phyloP scores from a whole-genome alignment of 1,140 invertebrate genomes.

The Cyphomyrmex costatus region DNA sequence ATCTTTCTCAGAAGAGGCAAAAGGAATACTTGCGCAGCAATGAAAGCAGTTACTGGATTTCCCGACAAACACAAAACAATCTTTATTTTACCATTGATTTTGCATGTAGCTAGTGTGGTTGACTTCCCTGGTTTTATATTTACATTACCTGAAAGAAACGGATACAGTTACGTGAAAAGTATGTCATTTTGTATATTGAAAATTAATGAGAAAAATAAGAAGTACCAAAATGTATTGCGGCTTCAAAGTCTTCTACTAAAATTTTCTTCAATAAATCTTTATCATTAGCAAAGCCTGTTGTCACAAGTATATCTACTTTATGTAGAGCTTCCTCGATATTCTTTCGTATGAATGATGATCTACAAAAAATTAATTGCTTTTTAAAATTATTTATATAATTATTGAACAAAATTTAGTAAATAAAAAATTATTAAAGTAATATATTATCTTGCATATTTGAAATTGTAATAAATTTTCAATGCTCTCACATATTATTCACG shows the following conservation, averaged over 20 bases:
- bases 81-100: conserved; percentile 89
- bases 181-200: neutral
- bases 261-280: conserved; percentile 96
- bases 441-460: neutral
- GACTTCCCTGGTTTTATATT: conserved; percentile 98
- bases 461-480: neutral
- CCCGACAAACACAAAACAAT: conserved; percentile 97
- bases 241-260: conserved; percentile 91
- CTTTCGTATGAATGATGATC: conserved; percentile 87
- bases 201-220: conserved; percentile 25
- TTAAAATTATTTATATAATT: neutral
- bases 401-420: too few relatives aligned
- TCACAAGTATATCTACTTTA: conserved; percentile 89
- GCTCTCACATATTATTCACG: too few relatives aligned
- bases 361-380: conserved; percentile 79
- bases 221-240: conserved; percentile 93
- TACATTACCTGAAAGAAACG: conserved; percentile 88
- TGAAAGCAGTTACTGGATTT: conserved; percentile 97
- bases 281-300: conserved; percentile 90
- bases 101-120: conserved; percentile 86
- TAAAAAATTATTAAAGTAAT: neutral
- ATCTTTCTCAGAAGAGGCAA: conserved; percentile 91
- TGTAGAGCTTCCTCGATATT: conserved; percentile 88
- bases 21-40: conserved; percentile 94
- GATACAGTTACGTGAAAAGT: neutral